phyloP scores from a whole-genome alignment of 2,888 invertebrate genomes.

The Venusia cambrica region DNA sequence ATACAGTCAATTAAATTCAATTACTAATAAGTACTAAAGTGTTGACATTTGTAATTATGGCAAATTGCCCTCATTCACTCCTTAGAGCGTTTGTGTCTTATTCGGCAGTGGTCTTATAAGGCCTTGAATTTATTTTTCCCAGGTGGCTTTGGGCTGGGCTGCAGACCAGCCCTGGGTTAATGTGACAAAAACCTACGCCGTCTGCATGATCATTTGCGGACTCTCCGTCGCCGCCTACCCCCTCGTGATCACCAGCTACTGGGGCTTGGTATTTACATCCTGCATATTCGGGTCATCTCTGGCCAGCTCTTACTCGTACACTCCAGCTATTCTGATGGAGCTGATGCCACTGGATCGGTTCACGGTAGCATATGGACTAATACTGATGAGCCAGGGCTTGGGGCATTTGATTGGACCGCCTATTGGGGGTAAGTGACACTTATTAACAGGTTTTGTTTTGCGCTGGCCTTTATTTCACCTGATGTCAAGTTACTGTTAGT shows the following conservation, averaged over 20 bases:
- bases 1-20: too few species aligned
- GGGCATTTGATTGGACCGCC: constrained; percentile 97
- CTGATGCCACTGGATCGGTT: constrained; percentile 94
- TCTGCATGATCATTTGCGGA: constrained; percentile 87
- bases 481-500: too few species aligned
- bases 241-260: constrained; percentile 72
- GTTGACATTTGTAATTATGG: too few species aligned
- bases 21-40: too few species aligned
- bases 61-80: too few species aligned
- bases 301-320: constrained; percentile 94
- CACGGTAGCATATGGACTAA: constrained; percentile 94
- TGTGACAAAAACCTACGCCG: constrained; percentile 90
- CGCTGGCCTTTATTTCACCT: too few species aligned
- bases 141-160: constrained; percentile 91
- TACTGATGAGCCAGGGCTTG: constrained; percentile 93
- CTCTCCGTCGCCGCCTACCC: constrained; percentile 82
- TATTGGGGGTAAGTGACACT: constrained; percentile 87
- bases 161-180: constrained; percentile 94
- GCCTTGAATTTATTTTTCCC: too few species aligned
- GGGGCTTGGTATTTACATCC: constrained; percentile 69
- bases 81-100: too few species aligned
- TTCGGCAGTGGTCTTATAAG: too few species aligned
- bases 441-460: neutral
- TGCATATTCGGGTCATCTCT: constrained; percentile 93
- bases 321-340: constrained; percentile 93